Conservation (phyloP, 2,888 invertebrate species). For the Leistus spinibarbis region DNA sequence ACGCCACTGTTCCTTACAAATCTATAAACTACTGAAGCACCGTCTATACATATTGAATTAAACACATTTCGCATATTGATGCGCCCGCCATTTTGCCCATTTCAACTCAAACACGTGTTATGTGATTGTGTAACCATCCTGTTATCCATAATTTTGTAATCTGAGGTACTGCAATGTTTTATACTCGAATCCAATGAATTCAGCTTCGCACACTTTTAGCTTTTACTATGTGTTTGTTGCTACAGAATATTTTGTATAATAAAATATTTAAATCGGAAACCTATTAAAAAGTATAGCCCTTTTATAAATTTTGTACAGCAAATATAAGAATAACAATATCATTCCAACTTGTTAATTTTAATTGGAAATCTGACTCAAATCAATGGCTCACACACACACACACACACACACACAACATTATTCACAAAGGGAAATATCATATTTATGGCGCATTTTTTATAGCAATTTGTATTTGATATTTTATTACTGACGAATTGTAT, state of each 20-base stretch:
- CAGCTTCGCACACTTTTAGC: no score
- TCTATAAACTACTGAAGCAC: background rate
- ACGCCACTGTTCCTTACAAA: background rate
- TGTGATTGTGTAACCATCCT: no score
- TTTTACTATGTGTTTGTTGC: no score
- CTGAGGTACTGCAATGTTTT: no score
- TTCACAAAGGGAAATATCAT: background rate
- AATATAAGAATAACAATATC: background rate
- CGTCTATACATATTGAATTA: constrained; percentile 48
- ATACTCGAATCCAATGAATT: no score
- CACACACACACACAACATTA: no score
- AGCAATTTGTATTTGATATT: background rate
- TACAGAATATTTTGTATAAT: no score
- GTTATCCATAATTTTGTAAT: no score
- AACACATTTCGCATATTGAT: constrained; percentile 50
- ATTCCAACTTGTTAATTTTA: background rate
- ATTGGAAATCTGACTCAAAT: background rate
- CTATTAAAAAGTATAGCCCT: no score
- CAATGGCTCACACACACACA: background rate
- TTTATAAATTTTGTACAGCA: no score
- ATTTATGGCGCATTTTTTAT: background rate
- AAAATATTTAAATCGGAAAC: no score
- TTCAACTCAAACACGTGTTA: background rate
- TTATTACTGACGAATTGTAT: background rate
- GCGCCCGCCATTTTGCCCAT: constrained; percentile 30